These are phyloP conservation scores for Hucho hucho DNA, from an alignment of 2,113 vertebrate genomes.

Conservation along the genomic window DNA sequence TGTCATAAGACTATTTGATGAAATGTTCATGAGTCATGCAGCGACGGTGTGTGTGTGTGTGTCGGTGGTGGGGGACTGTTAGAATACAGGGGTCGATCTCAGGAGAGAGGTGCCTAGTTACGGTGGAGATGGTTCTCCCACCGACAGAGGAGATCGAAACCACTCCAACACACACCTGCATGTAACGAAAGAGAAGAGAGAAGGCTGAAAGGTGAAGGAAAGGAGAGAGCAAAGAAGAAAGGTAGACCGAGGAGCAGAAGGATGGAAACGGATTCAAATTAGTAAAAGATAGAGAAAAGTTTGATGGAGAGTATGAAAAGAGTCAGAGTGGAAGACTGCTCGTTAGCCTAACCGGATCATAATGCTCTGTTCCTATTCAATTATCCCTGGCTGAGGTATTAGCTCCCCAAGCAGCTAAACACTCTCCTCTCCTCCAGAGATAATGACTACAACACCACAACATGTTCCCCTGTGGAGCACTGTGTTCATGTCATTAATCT, in stretches of 20 bases:
- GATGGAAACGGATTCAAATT: no score
- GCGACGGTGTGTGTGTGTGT: constrained; percentile 14
- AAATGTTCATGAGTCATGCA: constrained; percentile 57
- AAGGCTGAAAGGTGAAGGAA: no score
- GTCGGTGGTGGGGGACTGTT: constrained; percentile 25
- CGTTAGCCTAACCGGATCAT: neutral
- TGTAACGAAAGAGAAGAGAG: neutral
- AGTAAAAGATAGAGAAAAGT: neutral
- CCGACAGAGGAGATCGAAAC: constrained; percentile 33
- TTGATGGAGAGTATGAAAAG: neutral
- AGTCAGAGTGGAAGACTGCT: neutral
- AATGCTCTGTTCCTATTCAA: neutral
- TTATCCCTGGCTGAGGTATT: neutral
- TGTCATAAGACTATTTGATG: constrained; percentile 56
- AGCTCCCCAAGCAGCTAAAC: neutral
- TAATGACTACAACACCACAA: constrained; percentile 10
- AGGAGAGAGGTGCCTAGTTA: constrained; percentile 58
- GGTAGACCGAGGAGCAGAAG: no score
- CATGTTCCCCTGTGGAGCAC: neutral
- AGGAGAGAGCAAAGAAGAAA: no score
- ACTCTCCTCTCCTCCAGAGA: neutral
- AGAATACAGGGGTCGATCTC: constrained; percentile 60
- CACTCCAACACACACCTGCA: constrained; percentile 15
- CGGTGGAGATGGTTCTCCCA: constrained; percentile 61
- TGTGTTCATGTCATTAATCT: constrained; percentile 2